A percentile compares a stretch with the other conserved stretches of the same genome.
Conservation (phyloP, 92 coral and sea anemone species). For the Epizoanthus ramosus region DNA sequence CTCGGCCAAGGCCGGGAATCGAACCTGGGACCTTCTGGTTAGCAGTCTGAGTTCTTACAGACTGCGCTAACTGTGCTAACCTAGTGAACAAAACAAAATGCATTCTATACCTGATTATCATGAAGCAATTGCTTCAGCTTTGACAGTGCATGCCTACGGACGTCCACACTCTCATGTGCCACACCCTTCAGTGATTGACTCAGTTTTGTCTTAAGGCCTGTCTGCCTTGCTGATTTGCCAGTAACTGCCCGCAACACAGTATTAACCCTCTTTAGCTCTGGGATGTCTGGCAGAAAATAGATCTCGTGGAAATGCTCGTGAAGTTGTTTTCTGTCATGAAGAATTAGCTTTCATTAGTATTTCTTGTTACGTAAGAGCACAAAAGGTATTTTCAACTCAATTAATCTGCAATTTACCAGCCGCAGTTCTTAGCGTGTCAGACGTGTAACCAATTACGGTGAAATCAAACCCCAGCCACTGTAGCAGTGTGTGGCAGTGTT, state of each 20-base stretch:
- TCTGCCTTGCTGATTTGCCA: slow-evolving; percentile 61
- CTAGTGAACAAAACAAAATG: not conserved
- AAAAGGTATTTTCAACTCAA: no score
- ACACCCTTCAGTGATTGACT: slow-evolving; percentile 86
- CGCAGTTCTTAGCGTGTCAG: no score
- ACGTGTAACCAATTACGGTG: no score
- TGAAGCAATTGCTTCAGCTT: slow-evolving; percentile 86
- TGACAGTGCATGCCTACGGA: slow-evolving; percentile 86
- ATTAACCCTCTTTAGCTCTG: slow-evolving; percentile 78
- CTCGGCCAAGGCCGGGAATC: no score
- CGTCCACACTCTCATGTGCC: slow-evolving; percentile 90
- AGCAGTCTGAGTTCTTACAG: no score
- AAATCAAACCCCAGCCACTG: no score
- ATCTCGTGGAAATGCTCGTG: slow-evolving; percentile 90
- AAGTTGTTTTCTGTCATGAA: slow-evolving; percentile 25
- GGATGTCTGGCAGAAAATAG: slow-evolving; percentile 88
- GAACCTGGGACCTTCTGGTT: no score
- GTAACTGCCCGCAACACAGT: slow-evolving; percentile 68
- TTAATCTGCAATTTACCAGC: no score
- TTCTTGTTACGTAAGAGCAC: no score
- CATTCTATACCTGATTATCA: slow-evolving; percentile 82
- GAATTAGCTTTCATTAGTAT: no score
- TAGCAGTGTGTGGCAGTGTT: no score
- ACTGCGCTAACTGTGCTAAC: no score
- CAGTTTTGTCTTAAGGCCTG: slow-evolving; percentile 78